Conservation (phyloP, 2,113 vertebrate species). For the Cavia porcellus region DNA sequence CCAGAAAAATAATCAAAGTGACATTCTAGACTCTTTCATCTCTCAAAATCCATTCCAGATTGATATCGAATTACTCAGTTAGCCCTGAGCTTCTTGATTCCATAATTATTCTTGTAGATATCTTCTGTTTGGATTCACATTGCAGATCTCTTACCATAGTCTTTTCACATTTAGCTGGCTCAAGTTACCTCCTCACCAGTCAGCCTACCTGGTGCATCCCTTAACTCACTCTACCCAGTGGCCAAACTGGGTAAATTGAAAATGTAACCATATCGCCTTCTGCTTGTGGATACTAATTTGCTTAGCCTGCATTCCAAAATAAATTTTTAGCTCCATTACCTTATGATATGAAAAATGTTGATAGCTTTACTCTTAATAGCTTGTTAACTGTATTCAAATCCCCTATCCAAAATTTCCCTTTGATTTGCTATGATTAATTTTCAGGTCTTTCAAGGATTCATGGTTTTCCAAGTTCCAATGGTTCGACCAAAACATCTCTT, state of each 20-base stretch:
- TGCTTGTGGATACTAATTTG: neutral
- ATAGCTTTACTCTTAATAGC: accelerated
- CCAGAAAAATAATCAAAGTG: neutral
- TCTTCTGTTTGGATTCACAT: neutral
- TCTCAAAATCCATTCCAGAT: neutral
- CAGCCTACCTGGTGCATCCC: neutral
- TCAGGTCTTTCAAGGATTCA: neutral
- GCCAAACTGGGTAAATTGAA: neutral
- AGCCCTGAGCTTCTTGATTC: neutral
- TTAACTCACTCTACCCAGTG: neutral
- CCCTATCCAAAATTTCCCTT: neutral
- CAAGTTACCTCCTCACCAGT: neutral
- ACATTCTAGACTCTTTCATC: neutral
- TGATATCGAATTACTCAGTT: neutral
- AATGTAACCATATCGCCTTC: neutral
- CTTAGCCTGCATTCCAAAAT: neutral
- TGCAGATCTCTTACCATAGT: neutral
- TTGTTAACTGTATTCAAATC: neutral
- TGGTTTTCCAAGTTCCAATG: neutral
- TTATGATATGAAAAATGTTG: neutral
- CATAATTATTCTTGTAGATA: accelerated
- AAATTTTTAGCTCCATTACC: neutral
- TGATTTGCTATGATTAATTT: neutral
- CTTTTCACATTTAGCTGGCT: neutral
- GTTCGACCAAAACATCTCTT: neutral